Evolutionary conservation across 2,888 invertebrate species (phyloP).

Genomic region (Nudaria mundana): DNA sequence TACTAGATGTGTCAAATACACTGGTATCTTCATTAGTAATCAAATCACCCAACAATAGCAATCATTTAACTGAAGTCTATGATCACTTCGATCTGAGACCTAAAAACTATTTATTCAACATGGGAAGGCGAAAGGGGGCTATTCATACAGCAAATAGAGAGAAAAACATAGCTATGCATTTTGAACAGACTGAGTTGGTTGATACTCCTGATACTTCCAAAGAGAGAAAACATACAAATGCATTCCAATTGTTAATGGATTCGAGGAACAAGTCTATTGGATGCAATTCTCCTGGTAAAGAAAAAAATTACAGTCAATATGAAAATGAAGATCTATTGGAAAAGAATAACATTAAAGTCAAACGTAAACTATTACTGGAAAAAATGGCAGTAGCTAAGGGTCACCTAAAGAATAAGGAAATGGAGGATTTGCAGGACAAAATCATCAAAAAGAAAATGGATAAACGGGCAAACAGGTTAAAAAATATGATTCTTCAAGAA

Average conservation of each 20-base stretch:
- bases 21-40: slow-evolving; percentile 53
- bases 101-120: slow-evolving; percentile 63
- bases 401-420: slow-evolving; percentile 78
- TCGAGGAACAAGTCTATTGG: slow-evolving; percentile 84
- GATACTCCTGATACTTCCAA: slow-evolving; percentile 12
- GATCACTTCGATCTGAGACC: slow-evolving; percentile 33
- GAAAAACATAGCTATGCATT: too few species aligned
- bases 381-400: slow-evolving; percentile 85
- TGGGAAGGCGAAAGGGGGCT: slow-evolving; percentile 53
- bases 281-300: slow-evolving; percentile 83
- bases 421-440: slow-evolving; percentile 78
- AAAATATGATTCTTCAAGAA: slow-evolving; percentile 62
- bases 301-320: slow-evolving; percentile 42
- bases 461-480: slow-evolving; percentile 82
- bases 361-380: slow-evolving; percentile 78
- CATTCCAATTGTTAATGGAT: slow-evolving; percentile 85
- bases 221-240: slow-evolving; percentile 69
- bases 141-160: slow-evolving; percentile 21
- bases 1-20: slow-evolving; percentile 62
- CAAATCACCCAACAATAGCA: slow-evolving; percentile 49
- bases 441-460: slow-evolving; percentile 81
- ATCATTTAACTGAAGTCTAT: slow-evolving; percentile 10
- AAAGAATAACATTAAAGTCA: slow-evolving; percentile 57
- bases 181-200: too few species aligned
- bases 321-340: slow-evolving; percentile 44